Base-by-base conservation (phyloP, 1,140 invertebrate species). In the Rhyzopertha dominica region DNA sequence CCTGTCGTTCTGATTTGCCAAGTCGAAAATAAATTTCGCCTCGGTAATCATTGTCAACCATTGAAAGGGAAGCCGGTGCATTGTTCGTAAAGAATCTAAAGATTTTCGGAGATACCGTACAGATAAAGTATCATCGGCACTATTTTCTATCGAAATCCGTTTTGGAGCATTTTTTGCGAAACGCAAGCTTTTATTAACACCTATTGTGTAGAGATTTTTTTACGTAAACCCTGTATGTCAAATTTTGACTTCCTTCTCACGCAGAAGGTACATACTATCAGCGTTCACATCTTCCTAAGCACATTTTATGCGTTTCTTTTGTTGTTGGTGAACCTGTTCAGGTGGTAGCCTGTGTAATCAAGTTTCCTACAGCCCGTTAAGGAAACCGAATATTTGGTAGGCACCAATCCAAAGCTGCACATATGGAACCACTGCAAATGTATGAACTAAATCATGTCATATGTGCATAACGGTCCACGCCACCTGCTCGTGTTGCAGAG, bases 21-120 rank as follows among this genome's bases (percentile, higher is more conserved):
- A 60, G 58, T 60, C 55, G 58, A 60, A 60, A 59, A 58, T 58
- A 60, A 53, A 60, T 60, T 60, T 58, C 55, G 53, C 58, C 55
- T 60, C 50, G 44, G 49, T 53, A 51, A 60, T 60, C 58, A 60
- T 58, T 60, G 58, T 60, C 58, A 60, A 51, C 47, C 51, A 51
- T 56, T 60, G 30, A 60, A 43, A 50, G 41, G 49, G 47, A 36
- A 38, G 30, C 35, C 26, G 9, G 13, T 24, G n/a, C 36, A 47
- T 56, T 58, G 48, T 54, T 39, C 43, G 17, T 13, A 31, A 41
- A 14, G 30, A 24, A 23, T 56, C 47, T 43, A 51, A 44, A 39
- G 29, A 52, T 50, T 54, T 51, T 45, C 47, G 22, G 18, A 48
- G 48, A 47, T 52, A 43, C 36, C 43, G 18, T 30, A 47, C 39